phyloP scores from a whole-genome alignment of 2,113 vertebrate genomes.

The Eulemur rufifrons region DNA sequence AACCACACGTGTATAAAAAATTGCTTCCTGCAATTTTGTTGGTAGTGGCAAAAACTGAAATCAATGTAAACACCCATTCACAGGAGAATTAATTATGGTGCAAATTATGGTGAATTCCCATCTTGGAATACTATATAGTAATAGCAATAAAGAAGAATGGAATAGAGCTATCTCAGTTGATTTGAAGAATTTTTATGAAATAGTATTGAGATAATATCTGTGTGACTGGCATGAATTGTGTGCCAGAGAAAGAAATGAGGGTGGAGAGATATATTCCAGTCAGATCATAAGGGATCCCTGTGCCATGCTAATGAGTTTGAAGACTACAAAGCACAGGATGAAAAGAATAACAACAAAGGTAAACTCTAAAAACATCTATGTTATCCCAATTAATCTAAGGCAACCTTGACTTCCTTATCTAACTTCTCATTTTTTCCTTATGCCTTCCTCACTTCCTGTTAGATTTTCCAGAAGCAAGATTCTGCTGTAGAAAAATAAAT shows the following conservation, averaged over 20 bases:
- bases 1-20: neutral
- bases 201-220: neutral
- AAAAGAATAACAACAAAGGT: conserved; percentile 21
- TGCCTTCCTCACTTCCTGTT: neutral
- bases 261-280: neutral
- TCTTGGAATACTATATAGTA: neutral
- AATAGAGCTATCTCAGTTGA: neutral
- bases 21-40: neutral
- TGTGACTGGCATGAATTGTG: neutral
- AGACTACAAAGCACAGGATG: neutral
- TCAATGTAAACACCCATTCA: neutral
- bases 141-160: neutral
- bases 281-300: neutral
- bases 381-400: neutral
- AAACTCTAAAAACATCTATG: neutral
- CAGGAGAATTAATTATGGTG: neutral
- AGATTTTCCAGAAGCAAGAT: neutral
- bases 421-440: neutral
- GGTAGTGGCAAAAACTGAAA: neutral
- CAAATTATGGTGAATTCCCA: neutral
- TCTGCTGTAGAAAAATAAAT: neutral
- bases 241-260: neutral
- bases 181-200: neutral
- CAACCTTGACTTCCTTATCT: neutral
- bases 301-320: neutral